Percentiles rank a stretch among this genome's conserved stretches.
Conservation (phyloP, 2,888 invertebrate genomes). For the Pasiphila rectangulata region DNA sequence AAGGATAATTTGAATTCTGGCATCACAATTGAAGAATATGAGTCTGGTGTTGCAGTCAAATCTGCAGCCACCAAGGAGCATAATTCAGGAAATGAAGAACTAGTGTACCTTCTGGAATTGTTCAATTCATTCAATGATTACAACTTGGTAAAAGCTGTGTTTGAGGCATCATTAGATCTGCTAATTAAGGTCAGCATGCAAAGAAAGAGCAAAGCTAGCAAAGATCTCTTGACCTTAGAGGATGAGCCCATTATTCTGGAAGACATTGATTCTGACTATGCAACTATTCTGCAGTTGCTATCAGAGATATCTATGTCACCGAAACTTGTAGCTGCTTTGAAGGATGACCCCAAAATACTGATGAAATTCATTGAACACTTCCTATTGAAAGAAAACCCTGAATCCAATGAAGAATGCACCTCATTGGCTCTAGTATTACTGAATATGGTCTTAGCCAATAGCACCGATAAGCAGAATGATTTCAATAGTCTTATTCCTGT, state of each 20-base stretch:
- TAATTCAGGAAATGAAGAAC: slow-evolving; percentile 45
- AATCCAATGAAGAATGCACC: slow-evolving; percentile 60
- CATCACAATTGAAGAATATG: slow-evolving; percentile 58
- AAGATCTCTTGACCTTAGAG: slow-evolving; percentile 56
- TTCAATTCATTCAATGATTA: slow-evolving; percentile 46
- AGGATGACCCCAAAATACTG: slow-evolving; percentile 64
- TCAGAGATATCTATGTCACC: slow-evolving; percentile 72
- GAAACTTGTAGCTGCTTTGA: slow-evolving; percentile 64
- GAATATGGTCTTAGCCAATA: slow-evolving; percentile 62
- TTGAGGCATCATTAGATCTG: slow-evolving; percentile 53
- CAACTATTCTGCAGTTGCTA: slow-evolving; percentile 71
- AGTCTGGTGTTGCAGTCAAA: slow-evolving; percentile 64
- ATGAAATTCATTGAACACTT: slow-evolving; percentile 72
- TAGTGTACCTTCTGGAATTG: slow-evolving; percentile 54
- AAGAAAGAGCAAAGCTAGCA: slow-evolving; percentile 42
- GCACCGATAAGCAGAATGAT: slow-evolving; percentile 37
- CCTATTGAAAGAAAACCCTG: slow-evolving; percentile 47
- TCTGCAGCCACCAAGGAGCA: slow-evolving; percentile 33
- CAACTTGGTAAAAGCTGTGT: slow-evolving; percentile 46
- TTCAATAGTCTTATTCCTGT: slow-evolving; percentile 7
- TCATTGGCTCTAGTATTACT: slow-evolving; percentile 66
- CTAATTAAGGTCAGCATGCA: slow-evolving; percentile 50
- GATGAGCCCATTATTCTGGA: slow-evolving; percentile 54
- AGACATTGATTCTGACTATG: slow-evolving; percentile 60
- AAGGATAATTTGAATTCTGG: slow-evolving; percentile 23